Evolutionary conservation across 37 sponge, comb jelly and placozoan species (phyloP), one percentile per base, ranked within the genome.

Genomic region (Chondrosia reniformis): DNA sequence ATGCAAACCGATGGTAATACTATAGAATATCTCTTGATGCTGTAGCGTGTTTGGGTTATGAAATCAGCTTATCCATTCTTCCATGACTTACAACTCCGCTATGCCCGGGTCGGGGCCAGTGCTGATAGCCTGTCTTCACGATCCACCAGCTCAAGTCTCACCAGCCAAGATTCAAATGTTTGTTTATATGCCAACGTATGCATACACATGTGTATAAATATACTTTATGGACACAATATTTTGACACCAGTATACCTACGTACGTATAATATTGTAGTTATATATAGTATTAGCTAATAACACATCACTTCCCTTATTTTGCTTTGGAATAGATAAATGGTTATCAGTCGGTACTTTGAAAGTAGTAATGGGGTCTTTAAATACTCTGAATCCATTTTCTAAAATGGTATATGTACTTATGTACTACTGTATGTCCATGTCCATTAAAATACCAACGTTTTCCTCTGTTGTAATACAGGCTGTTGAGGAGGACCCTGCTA

Each of bases 31-130:
- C 0, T 56, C 27, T 34, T 25, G 33, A 38, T 3, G 66, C 38
- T 76, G 33, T 66, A 94, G 95, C 75, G 88, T 33, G 82, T 94
- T 3, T 94, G 89, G 89, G 95, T 94, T 45, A 56, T 94, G 55
- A 76, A 80, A 19, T 77, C 84, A 59, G 88, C 91, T 0, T 76
- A 69, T 21, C 46, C 31, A 8, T 91, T 85, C 88, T 94, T 94
- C 62, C 79, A 84, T 59, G 95, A 90, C 42, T 77, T 93, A 1
- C 88, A 89, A 61, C 69, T 57, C 15, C 82, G 85, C 44, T 93
- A 93, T 27, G 88, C 88, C 44, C 58, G 89, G n/a, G 39, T 92
- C 22, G 88, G 92, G 81, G 49, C 69, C 4, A 71, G 81, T 45
- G 54, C 40, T 45, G 81, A 58, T 27, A 67, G 81, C 33, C 44